Evolutionary conservation across 2,888 invertebrate species (phyloP).

Genomic region (Clusia tigrina): DNA sequence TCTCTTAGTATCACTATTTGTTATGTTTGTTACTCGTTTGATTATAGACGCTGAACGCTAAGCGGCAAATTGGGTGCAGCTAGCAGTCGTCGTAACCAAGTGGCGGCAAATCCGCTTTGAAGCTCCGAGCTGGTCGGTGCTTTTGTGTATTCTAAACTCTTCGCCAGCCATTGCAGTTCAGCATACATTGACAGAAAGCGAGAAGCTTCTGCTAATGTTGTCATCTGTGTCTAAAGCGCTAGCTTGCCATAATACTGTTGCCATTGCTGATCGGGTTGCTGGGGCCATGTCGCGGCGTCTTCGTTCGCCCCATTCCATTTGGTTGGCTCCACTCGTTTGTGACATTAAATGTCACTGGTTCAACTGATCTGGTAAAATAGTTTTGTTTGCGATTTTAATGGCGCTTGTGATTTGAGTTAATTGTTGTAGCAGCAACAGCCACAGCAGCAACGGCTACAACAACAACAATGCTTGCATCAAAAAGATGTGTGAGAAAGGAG

Average conservation of each 20-base stretch:
- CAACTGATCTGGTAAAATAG: constrained; percentile 11
- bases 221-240: constrained; percentile 18
- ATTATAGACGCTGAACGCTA: constrained; percentile 30
- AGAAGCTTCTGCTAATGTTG: constrained; percentile 26
- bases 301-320: not conserved
- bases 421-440: constrained; percentile 26
- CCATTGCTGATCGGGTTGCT: not conserved
- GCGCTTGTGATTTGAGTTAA: constrained; percentile 25
- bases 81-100: constrained; percentile 34
- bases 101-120: constrained; percentile 52
- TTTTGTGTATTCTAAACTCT: constrained; percentile 12
- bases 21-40: constrained; percentile 15
- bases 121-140: constrained; percentile 47
- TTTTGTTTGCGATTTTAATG: not conserved
- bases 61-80: constrained; percentile 44
- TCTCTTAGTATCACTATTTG: too few relatives aligned
- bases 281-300: constrained; percentile 10
- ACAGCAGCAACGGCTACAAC: not conserved
- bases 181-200: constrained; percentile 35
- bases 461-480: not conserved
- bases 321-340: constrained; percentile 13
- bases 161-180: not conserved
- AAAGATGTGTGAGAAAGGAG: not conserved
- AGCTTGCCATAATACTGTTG: too few relatives aligned
- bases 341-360: constrained; percentile 27